phyloP scores from a whole-genome alignment of 1,140 invertebrate genomes.

The Saccostrea cuccullata region DNA sequence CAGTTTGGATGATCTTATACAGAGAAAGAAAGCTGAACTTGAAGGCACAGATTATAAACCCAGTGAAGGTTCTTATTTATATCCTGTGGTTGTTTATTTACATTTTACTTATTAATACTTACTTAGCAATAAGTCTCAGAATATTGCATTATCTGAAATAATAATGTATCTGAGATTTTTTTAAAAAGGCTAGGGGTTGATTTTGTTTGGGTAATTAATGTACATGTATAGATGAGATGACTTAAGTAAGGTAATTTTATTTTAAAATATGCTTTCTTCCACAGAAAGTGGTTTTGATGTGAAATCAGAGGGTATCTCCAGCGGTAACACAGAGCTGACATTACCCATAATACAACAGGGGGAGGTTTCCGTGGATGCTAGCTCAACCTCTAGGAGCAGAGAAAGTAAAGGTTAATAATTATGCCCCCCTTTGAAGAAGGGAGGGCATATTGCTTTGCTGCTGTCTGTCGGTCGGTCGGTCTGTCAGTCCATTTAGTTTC shows the following conservation, averaged over 20 bases:
- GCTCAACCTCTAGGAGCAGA: background rate
- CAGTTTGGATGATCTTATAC: slow-evolving; percentile 36
- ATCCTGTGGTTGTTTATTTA: background rate
- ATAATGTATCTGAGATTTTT: no score
- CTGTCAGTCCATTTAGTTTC: no score
- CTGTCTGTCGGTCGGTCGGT: no score
- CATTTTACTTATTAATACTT: background rate
- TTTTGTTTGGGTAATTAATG: no score
- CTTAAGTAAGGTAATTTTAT: no score
- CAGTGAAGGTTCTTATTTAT: background rate
- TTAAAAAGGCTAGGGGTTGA: no score
- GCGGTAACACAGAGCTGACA: background rate
- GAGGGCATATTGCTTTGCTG: no score
- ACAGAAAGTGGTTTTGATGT: background rate
- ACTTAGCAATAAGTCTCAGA: background rate
- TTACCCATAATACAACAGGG: background rate
- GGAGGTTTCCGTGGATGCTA: background rate
- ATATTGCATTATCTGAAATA: background rate
- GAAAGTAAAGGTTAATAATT: background rate
- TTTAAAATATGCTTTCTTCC: background rate
- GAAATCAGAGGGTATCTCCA: background rate
- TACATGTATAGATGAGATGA: no score
- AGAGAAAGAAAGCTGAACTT: slow-evolving; percentile 27
- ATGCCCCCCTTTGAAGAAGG: no score
- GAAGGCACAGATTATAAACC: background rate